Evolutionary conservation across 2,113 vertebrate genomes (phyloP).

Genomic region (Rhagologus leucostigma): DNA sequence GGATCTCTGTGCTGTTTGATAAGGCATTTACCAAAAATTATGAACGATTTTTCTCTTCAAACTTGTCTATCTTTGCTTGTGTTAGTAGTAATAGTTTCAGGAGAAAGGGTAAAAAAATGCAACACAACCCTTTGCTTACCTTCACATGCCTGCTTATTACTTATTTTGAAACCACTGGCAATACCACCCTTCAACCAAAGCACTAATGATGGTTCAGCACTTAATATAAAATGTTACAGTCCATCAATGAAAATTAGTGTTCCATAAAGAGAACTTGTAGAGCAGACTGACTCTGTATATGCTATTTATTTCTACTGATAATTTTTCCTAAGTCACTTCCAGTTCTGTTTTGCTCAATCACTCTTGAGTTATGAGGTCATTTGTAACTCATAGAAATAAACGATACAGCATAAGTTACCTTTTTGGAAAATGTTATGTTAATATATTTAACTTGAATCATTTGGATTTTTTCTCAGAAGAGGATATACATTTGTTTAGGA

Average conservation of each 20-base stretch:
- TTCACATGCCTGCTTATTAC: not conserved
- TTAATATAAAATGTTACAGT: not conserved
- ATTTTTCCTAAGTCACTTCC: not conserved
- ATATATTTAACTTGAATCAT: not conserved
- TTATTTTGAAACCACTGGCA: not conserved
- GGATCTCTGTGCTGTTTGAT: not conserved
- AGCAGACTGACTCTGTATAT: not conserved
- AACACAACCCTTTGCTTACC: not conserved
- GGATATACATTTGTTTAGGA: not conserved
- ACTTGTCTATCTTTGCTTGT: not conserved
- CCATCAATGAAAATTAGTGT: not conserved
- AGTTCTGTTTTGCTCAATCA: slow-evolving; percentile 10
- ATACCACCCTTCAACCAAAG: not conserved
- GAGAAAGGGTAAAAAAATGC: not conserved
- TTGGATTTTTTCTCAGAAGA: not conserved
- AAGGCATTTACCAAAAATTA: not conserved
- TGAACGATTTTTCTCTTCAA: not conserved
- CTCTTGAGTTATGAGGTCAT: not conserved
- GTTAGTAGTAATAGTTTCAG: not conserved
- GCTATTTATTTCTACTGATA: slow-evolving; percentile 9
- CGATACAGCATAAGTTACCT: not conserved
- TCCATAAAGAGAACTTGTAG: not conserved
- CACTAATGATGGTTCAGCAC: not conserved
- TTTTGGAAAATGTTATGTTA: not conserved
- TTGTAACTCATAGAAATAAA: slow-evolving; percentile 23